Percentiles rank a stretch among this genome's conserved stretches.
phyloP scores from a whole-genome alignment of 2,113 vertebrate genomes.

The Rhagologus leucostigma region DNA sequence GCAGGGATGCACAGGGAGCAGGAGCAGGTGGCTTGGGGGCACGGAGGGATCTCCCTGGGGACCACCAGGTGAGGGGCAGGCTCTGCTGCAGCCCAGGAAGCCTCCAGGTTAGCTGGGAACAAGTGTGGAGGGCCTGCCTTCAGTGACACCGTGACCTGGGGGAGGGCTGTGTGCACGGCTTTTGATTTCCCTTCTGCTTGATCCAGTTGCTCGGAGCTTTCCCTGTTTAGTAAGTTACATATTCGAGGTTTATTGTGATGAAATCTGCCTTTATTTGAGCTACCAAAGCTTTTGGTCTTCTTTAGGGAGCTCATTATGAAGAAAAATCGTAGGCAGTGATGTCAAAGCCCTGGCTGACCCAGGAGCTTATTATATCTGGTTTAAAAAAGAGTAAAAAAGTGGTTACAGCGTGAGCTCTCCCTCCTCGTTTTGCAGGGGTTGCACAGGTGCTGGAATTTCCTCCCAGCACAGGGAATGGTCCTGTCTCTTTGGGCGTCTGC shows the following conservation, averaged over 20 bases:
- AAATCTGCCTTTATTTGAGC: conserved; percentile 20
- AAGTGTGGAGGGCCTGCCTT: neutral
- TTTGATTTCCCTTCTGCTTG: neutral
- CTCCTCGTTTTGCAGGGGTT: neutral
- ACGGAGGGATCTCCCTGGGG: neutral
- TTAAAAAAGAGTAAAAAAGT: neutral
- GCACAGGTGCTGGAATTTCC: neutral
- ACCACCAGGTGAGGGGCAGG: neutral
- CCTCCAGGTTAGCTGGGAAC: neutral
- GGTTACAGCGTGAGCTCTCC: neutral
- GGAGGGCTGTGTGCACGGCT: neutral
- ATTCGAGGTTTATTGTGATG: neutral
- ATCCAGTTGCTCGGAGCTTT: neutral
- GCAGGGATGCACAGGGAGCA: neutral
- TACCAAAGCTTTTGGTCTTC: conserved; percentile 20
- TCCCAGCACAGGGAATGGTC: neutral
- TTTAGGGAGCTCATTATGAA: conserved; percentile 47
- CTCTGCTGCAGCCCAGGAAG: neutral
- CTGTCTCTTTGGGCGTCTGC: neutral
- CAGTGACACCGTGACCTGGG: neutral
- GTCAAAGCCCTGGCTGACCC: neutral
- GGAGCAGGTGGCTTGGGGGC: neutral
- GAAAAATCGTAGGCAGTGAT: neutral
- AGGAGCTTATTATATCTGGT: neutral
- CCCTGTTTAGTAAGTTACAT: neutral